Base-by-base conservation (phyloP, 2,113 vertebrate genomes). In the Pelobates fuscus region DNA sequence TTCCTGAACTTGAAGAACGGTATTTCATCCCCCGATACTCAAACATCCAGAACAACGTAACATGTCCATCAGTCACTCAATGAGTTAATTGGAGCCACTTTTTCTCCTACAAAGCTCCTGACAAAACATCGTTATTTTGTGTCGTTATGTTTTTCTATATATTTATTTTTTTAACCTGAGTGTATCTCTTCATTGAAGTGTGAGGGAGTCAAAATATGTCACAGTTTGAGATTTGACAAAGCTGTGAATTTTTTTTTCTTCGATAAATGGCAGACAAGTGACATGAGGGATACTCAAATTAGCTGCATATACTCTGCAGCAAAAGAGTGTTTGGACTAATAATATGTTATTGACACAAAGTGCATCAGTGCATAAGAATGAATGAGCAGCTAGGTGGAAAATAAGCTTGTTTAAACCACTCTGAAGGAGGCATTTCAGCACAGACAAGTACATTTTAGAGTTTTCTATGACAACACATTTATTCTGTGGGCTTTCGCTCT, bases 321-420 rank as follows among this genome's bases (percentile, higher is more conserved):
- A 18, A 54, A 25, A 11, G 27, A 18, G 54, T 37, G 52, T 69
- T 69, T 37, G n/a, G 20, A 21, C 46, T 74, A 74, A 74, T 74
- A 74, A 65, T 21, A 74, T 57, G 61, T 74, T 74, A 74, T 26
- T 43, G 71, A 41, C 49, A 57, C 41, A 2, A 14, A 18, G 61
- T 65, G 71, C 49, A 65, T n/a, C 61, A 17, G 49, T 37, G 71
- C 49, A 58, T 24, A 23, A 65, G 61, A 55, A 11, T 37, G 29
- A 63, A 43, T 27, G 71, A 37, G 29, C 71, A 57, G 71, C 61
- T 43, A 46, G 1, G 8, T 41, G 71, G 61, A 74, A 74, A 65
- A 74, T 54, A 21, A 65, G 27, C 24, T 65, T 65, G 32, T 65
- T 65, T 44, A 65, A 65, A 46, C 5, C 63, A 65, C 41, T 65